Evolutionary conservation across 1,140 invertebrate genomes (phyloP).

Genomic region (Cyphomyrmex costatus): DNA sequence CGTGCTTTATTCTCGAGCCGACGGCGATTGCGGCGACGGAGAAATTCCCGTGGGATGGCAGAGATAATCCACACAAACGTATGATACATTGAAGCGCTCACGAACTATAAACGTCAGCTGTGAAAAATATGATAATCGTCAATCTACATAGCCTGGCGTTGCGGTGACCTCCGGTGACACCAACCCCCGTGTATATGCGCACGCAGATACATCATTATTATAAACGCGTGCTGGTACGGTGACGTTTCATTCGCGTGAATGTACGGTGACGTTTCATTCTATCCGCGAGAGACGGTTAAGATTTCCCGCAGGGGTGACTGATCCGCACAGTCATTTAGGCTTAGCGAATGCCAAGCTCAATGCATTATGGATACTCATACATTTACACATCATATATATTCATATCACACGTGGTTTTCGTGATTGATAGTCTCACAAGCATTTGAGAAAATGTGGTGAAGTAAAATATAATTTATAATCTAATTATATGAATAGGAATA

Average conservation of each 20-base stretch:
- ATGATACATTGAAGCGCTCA: constrained; percentile 63
- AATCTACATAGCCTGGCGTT: constrained; percentile 30
- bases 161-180: constrained; percentile 8
- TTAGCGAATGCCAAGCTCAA: background rate
- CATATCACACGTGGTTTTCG: background rate
- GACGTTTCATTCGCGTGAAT: background rate
- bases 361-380: background rate
- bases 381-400: background rate
- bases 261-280: background rate
- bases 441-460: background rate
- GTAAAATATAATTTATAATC: no score
- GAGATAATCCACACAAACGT: constrained; percentile 47
- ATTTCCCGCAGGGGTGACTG: background rate
- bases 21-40: constrained; percentile 18
- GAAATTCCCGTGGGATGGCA: constrained; percentile 42
- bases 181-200: background rate
- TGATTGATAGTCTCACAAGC: background rate
- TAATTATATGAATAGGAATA: background rate
- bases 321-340: constrained; percentile 24
- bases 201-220: constrained; percentile 14
- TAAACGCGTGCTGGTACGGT: background rate
- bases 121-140: constrained; percentile 68
- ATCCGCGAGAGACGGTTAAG: background rate
- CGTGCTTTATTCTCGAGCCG: constrained; percentile 47
- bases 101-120: constrained; percentile 65